Percentiles rank a stretch among this genome's conserved stretches.
Evolutionary conservation across 2,113 vertebrate genomes (phyloP).

Genomic region (Protobothrops mucrosquamatus): DNA sequence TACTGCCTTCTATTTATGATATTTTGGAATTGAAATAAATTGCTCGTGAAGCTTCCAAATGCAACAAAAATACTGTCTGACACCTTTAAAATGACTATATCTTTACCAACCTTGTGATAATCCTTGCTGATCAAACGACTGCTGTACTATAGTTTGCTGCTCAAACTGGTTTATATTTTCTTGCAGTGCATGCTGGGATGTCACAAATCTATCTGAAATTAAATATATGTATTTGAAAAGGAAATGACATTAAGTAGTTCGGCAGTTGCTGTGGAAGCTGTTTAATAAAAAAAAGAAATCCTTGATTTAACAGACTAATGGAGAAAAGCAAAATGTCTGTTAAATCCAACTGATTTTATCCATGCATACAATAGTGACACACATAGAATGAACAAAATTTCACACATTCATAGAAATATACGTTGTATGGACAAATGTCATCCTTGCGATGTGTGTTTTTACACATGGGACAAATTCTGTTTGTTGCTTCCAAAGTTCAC

Average conservation of each 20-base stretch:
- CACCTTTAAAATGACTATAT: slow-evolving; percentile 2
- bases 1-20: not conserved
- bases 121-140: slow-evolving; percentile 85
- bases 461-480: not conserved
- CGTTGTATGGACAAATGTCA: not conserved
- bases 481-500: not conserved
- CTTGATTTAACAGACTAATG: not conserved
- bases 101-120: slow-evolving; percentile 83
- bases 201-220: slow-evolving; percentile 83
- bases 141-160: slow-evolving; percentile 77
- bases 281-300: not conserved
- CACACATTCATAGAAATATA: not conserved
- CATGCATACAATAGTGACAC: not conserved
- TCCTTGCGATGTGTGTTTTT: not conserved
- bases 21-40: not conserved
- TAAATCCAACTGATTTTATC: not conserved
- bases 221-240: slow-evolving; percentile 10
- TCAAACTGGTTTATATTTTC: slow-evolving; percentile 87
- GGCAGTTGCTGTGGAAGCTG: not conserved
- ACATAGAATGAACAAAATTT: not conserved
- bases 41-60: not conserved
- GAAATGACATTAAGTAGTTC: not conserved
- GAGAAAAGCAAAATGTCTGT: not conserved
- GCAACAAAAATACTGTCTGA: not conserved
- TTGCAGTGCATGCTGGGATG: slow-evolving; percentile 80